These are phyloP conservation scores for Dasyurus viverrinus DNA, from an alignment of 2,113 vertebrate species.

Conservation along the genomic window DNA sequence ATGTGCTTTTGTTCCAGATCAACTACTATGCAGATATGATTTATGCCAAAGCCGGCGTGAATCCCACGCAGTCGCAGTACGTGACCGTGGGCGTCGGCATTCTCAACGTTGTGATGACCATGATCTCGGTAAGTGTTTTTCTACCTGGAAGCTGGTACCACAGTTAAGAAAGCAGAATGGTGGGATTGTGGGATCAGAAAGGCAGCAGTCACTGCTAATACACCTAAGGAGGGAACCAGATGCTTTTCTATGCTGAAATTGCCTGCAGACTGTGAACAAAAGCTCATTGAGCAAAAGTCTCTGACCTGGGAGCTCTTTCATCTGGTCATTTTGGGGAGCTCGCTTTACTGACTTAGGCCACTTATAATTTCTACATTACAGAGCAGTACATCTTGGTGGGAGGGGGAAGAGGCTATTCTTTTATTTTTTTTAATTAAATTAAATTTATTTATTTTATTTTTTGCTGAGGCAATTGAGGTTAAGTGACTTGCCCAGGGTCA, in stretches of 20 bases:
- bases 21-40: slow-evolving; percentile 90
- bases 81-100: slow-evolving; percentile 88
- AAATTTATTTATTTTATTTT: too few relatives aligned
- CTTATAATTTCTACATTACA: neutral
- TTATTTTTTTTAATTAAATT: too few relatives aligned
- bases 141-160: neutral
- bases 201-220: neutral
- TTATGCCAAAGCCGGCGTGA: slow-evolving; percentile 84
- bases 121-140: slow-evolving; percentile 82
- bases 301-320: neutral
- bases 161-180: neutral
- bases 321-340: neutral
- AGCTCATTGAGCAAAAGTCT: neutral
- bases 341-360: neutral
- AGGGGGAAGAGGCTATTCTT: neutral
- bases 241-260: too few relatives aligned
- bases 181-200: too few relatives aligned
- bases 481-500: too few relatives aligned
- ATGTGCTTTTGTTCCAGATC: slow-evolving; percentile 78
- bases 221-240: neutral
- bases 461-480: too few relatives aligned
- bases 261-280: neutral
- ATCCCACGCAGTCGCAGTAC: slow-evolving; percentile 82
- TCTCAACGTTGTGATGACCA: slow-evolving; percentile 87
- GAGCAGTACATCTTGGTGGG: neutral